Conservation (phyloP, 2,113 vertebrate species). For the Microtus oregoni region DNA sequence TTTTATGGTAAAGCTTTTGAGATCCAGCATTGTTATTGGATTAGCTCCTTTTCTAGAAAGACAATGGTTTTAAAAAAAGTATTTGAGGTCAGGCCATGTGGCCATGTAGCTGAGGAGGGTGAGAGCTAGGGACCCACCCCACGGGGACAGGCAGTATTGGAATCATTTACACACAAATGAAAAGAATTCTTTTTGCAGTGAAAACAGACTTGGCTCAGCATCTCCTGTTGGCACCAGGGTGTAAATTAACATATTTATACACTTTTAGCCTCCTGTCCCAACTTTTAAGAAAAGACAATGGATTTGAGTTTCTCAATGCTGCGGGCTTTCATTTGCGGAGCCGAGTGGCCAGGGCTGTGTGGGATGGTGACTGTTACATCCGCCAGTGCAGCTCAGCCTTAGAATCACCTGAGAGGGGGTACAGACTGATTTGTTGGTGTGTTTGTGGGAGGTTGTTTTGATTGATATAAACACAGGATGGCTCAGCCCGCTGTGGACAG, state of each 20-base stretch:
- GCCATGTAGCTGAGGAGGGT: rapidly evolving
- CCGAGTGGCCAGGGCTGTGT: background rate
- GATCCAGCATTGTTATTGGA: background rate
- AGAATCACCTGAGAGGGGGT: background rate
- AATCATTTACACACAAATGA: slow-evolving; percentile 11
- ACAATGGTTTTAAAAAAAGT: background rate
- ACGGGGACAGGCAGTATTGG: background rate
- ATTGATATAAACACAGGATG: background rate
- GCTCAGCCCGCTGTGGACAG: background rate
- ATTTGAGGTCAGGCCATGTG: background rate
- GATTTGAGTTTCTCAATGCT: background rate
- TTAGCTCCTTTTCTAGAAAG: slow-evolving; percentile 28
- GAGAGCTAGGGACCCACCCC: background rate
- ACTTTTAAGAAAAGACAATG: background rate
- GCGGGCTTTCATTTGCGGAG: background rate
- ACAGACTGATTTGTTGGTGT: background rate
- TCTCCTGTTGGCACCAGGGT: background rate
- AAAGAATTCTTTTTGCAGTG: slow-evolving; percentile 39
- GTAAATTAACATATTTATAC: slow-evolving; percentile 13
- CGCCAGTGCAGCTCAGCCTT: background rate
- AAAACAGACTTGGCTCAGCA: background rate
- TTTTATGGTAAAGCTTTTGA: slow-evolving; percentile 15
- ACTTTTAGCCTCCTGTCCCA: background rate
- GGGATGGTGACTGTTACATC: background rate
- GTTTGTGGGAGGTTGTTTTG: background rate